Percentiles rank a stretch among this genome's conserved stretches.
These are phyloP conservation scores for Clunio marinus DNA, from an alignment of 2,888 invertebrate species.

Conservation along the genomic window DNA sequence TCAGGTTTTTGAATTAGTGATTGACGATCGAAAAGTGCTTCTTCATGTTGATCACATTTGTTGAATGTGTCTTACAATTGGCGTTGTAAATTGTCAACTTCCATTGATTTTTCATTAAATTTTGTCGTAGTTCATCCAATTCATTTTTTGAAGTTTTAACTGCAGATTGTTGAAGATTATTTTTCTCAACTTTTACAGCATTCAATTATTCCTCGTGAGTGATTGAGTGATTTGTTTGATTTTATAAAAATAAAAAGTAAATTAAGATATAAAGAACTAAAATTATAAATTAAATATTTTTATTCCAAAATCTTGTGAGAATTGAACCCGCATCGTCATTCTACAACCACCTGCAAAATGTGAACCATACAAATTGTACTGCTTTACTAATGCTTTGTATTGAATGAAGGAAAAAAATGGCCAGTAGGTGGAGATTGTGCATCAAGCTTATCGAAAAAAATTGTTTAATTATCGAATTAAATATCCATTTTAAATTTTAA, in stretches of 20 bases:
- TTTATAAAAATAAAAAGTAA: too few relatives aligned
- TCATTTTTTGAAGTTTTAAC: not conserved
- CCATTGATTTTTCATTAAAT: not conserved
- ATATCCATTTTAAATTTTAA: too few relatives aligned
- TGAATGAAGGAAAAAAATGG: too few relatives aligned
- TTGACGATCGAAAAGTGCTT: conserved; percentile 40
- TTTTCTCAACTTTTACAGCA: conserved; percentile 15
- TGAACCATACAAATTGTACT: too few relatives aligned
- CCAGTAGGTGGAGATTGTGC: too few relatives aligned
- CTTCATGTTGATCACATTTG: conserved; percentile 46
- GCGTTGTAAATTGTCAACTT: not conserved
- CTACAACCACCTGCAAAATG: too few relatives aligned
- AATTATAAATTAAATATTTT: too few relatives aligned
- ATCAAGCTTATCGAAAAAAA: not conserved
- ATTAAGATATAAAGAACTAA: too few relatives aligned
- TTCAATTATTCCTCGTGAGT: conserved; percentile 29
- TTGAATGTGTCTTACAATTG: conserved; percentile 42
- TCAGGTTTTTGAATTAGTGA: not conserved
- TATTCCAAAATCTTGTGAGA: too few relatives aligned
- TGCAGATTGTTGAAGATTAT: conserved; percentile 25
- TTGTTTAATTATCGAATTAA: not conserved
- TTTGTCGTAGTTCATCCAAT: conserved; percentile 2
- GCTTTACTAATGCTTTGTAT: too few relatives aligned
- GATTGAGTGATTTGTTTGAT: too few relatives aligned
- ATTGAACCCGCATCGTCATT: too few relatives aligned